Conservation (phyloP, 2,888 invertebrate genomes). For the Trichopria drosophilae region DNA sequence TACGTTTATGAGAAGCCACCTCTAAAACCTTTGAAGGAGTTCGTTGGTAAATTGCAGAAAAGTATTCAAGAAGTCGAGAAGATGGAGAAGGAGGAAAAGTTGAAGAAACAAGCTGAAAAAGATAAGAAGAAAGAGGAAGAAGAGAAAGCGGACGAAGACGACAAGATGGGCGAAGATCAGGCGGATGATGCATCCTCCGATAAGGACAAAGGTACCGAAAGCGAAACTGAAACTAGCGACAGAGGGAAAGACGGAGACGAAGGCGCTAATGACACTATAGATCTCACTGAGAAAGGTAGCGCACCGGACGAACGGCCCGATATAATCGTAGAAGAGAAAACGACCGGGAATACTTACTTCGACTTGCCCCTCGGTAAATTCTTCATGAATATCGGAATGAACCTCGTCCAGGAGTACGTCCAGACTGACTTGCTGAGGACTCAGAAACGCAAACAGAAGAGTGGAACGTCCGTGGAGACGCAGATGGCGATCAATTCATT, state of each 20-base stretch:
- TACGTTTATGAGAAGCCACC: conserved; percentile 92
- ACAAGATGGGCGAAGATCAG: conserved; percentile 55
- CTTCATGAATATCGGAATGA: conserved; percentile 87
- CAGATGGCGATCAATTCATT: conserved; percentile 80
- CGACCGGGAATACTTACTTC: conserved; percentile 73
- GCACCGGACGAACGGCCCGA: conserved; percentile 42
- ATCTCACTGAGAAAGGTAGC: conserved; percentile 37
- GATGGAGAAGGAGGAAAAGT: conserved; percentile 63
- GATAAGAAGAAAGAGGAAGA: conserved; percentile 54
- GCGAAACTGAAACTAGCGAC: conserved; percentile 43
- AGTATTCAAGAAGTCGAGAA: conserved; percentile 67
- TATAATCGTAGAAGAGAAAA: conserved; percentile 46
- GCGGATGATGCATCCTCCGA: conserved; percentile 54
- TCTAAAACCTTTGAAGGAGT: conserved; percentile 74
- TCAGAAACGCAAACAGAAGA: conserved; percentile 81
- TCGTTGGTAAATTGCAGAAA: conserved; percentile 65
- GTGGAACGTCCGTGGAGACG: conserved; percentile 69
- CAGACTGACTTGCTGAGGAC: conserved; percentile 88
- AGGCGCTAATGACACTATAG: conserved; percentile 46
- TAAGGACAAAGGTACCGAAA: conserved; percentile 42
- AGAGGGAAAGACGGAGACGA: conserved; percentile 51
- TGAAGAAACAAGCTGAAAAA: conserved; percentile 48
- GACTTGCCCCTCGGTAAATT: conserved; percentile 87
- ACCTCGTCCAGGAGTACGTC: conserved; percentile 89
- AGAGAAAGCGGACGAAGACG: conserved; percentile 53